Percentiles rank a stretch among this genome's conserved stretches.
Conservation (phyloP, 2,888 invertebrate species). For the Urechis unicinctus region DNA sequence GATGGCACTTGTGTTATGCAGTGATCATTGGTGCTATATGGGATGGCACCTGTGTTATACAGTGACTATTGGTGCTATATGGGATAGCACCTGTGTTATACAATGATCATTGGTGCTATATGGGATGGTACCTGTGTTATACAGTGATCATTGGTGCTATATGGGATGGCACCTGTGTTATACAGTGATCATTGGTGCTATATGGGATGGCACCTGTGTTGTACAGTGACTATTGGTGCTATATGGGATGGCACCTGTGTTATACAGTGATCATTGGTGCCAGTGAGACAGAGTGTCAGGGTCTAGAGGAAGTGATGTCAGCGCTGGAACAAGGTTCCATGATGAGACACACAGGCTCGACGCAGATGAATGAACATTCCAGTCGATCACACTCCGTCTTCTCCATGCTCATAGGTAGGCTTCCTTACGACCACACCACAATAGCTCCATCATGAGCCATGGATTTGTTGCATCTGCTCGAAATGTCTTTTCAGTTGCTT, state of each 20-base stretch:
- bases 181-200: no score
- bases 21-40: no score
- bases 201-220: background rate
- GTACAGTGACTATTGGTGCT: conserved; percentile 45
- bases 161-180: no score
- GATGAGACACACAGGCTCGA: conserved; percentile 48
- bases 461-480: background rate
- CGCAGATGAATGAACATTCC: conserved; percentile 52
- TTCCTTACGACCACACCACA: background rate
- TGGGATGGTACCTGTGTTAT: no score
- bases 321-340: conserved; percentile 45
- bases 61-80: no score
- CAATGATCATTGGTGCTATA: no score
- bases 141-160: no score
- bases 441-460: background rate
- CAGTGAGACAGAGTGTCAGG: conserved; percentile 40
- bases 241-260: background rate
- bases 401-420: conserved; percentile 45
- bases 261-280: conserved; percentile 46
- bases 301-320: conserved; percentile 46
- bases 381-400: conserved; percentile 51
- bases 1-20: no score
- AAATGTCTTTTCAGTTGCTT: no score
- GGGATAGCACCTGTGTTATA: no score
- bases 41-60: no score